These are phyloP conservation scores for Galerucella pusilla DNA, from an alignment of 2,888 invertebrate species.

Conservation along the genomic window DNA sequence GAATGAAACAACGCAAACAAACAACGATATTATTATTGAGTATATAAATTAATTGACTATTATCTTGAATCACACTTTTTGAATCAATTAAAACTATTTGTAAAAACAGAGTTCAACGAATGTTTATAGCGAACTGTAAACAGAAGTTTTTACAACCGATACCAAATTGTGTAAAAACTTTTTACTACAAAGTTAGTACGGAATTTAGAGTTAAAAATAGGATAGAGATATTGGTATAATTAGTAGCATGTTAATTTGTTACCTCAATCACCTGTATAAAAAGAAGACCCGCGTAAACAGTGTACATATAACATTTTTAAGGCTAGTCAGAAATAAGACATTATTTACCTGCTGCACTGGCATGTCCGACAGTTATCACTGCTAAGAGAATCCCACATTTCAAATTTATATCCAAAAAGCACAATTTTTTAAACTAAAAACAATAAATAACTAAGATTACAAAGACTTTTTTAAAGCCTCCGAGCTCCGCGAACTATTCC, in stretches of 20 bases:
- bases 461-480: slow-evolving; percentile 23
- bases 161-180: neutral
- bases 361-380: slow-evolving; percentile 63
- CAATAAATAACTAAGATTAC: slow-evolving; percentile 29
- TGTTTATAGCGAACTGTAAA: neutral
- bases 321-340: slow-evolving; percentile 8
- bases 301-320: slow-evolving; percentile 13
- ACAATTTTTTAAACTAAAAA: slow-evolving; percentile 40
- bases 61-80: neutral
- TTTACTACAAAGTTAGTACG: neutral
- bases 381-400: slow-evolving; percentile 61
- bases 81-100: neutral
- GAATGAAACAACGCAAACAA: neutral
- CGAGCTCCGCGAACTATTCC: neutral
- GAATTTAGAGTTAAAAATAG: neutral
- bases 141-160: neutral
- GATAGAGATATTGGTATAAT: neutral
- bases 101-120: slow-evolving; percentile 1
- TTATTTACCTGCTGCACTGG: slow-evolving; percentile 64
- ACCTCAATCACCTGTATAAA: neutral
- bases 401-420: slow-evolving; percentile 38
- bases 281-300: slow-evolving; percentile 23
- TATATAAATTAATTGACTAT: neutral
- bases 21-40: neutral
- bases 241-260: neutral